Evolutionary conservation across 2,113 vertebrate genomes (phyloP).

Genomic region (Pomatostomus ruficeps): DNA sequence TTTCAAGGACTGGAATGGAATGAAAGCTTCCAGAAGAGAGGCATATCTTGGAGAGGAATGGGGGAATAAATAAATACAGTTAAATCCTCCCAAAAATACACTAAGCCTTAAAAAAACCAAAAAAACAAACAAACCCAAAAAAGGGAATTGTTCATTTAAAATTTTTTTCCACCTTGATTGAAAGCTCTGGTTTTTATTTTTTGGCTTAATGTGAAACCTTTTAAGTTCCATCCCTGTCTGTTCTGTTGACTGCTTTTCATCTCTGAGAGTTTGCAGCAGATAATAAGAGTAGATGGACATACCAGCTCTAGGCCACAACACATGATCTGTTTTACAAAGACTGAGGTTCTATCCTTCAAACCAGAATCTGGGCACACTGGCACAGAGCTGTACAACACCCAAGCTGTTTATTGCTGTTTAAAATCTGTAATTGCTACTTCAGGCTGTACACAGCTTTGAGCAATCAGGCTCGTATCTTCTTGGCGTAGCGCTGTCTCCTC

Average conservation of each 20-base stretch:
- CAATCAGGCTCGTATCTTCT: neutral
- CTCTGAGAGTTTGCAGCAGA: neutral
- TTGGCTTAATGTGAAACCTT: neutral
- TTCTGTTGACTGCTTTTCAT: neutral
- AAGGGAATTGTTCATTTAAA: fast-evolving
- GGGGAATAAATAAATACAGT: neutral
- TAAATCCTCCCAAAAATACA: neutral
- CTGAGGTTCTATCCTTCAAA: neutral
- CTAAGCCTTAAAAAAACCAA: neutral
- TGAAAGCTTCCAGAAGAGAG: neutral
- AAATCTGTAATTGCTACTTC: neutral
- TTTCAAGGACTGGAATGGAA: neutral
- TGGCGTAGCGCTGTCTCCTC: neutral
- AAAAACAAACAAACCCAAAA: fast-evolving
- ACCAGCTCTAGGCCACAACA: neutral
- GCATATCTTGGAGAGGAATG: fast-evolving
- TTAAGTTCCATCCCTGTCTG: neutral
- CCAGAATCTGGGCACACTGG: neutral
- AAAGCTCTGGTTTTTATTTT: neutral
- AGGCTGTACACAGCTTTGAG: neutral
- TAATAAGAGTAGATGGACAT: neutral
- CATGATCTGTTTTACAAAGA: neutral
- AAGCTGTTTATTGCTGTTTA: neutral
- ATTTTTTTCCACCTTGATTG: fast-evolving
- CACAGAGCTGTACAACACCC: neutral